Percentiles rank a stretch among this genome's conserved stretches.
These are phyloP conservation scores for Neopipo cinnamomea DNA, from an alignment of 2,113 vertebrate species.

Conservation along the genomic window DNA sequence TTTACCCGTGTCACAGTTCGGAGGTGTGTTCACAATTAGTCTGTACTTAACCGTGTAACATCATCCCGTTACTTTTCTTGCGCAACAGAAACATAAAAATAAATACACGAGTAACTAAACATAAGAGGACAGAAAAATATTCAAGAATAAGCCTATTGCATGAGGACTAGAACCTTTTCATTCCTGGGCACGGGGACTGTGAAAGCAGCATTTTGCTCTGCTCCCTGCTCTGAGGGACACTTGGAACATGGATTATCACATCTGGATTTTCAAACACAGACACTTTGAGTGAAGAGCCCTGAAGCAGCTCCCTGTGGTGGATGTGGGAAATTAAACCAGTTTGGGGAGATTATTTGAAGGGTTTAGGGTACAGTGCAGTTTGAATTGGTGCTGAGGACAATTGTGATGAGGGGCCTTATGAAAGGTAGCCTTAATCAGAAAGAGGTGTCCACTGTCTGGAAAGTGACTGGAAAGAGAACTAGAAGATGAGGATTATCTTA, in stretches of 20 bases:
- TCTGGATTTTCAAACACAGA: not conserved
- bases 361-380: not conserved
- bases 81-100: not conserved
- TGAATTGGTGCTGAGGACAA: not conserved
- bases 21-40: constrained; percentile 10
- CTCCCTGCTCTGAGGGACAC: not conserved
- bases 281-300: not conserved
- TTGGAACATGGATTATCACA: not conserved
- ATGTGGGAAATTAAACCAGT: not conserved
- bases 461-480: not conserved
- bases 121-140: not conserved
- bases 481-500: not conserved
- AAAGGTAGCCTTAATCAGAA: not conserved
- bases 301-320: not conserved
- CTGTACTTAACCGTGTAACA: not conserved
- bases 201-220: not conserved
- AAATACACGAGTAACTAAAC: not conserved
- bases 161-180: not conserved
- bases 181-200: not conserved
- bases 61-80: not conserved
- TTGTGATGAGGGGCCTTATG: not conserved
- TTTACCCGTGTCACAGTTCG: not conserved
- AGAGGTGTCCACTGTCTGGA: not conserved
- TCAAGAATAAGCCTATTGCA: not conserved
- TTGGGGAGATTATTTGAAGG: not conserved